Evolutionary conservation across 2,113 vertebrate genomes (phyloP).

Genomic region (Uria aalge): DNA sequence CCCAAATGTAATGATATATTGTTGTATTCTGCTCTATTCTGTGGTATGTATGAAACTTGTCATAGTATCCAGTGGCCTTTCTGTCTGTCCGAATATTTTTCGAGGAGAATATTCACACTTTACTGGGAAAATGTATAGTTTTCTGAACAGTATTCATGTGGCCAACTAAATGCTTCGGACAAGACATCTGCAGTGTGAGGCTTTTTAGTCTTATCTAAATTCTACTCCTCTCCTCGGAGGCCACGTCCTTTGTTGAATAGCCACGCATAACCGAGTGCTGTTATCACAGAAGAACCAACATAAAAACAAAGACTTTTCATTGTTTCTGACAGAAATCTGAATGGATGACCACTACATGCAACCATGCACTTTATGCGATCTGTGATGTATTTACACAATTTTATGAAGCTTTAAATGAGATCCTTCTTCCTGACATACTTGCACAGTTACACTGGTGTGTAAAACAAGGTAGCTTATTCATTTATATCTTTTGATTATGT

Average conservation of each 20-base stretch:
- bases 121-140: neutral
- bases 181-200: neutral
- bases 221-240: neutral
- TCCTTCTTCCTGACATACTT: slow-evolving; percentile 91
- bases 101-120: neutral
- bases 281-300: neutral
- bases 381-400: slow-evolving; percentile 98
- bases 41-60: neutral
- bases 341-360: slow-evolving; percentile 99
- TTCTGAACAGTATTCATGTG: neutral
- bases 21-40: neutral
- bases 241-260: neutral
- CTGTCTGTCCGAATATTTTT: neutral
- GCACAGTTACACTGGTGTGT: slow-evolving; percentile 97
- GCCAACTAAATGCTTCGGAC: neutral
- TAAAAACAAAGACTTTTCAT: neutral
- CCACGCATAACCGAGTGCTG: neutral
- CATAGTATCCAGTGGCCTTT: neutral
- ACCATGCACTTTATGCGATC: slow-evolving; percentile 96
- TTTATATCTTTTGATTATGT: neutral
- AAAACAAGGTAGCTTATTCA: slow-evolving; percentile 85
- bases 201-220: neutral
- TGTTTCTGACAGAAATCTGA: slow-evolving; percentile 86
- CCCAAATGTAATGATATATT: fast-evolving
- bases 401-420: slow-evolving; percentile 91